Conservation (phyloP, 2,888 invertebrate species). For the Acrobasis consociella region DNA sequence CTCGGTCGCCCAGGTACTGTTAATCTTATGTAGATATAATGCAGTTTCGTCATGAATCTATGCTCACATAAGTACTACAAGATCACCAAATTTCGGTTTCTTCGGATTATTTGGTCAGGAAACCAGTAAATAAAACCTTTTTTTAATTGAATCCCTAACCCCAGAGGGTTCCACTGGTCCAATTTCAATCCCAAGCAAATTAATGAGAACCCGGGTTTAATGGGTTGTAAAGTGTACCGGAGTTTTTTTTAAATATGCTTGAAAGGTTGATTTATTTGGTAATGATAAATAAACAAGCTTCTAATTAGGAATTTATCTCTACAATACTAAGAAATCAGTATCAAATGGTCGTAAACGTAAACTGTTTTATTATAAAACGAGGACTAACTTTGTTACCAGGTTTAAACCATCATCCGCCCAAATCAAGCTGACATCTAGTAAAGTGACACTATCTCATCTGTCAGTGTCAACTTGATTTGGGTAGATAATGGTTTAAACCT, state of each 20-base stretch:
- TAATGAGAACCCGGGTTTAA: neutral
- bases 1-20: no score
- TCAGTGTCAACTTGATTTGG: no score
- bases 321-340: no score
- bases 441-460: no score
- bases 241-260: neutral
- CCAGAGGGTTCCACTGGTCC: neutral
- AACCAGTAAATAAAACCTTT: neutral
- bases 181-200: neutral
- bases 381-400: no score
- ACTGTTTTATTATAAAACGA: no score
- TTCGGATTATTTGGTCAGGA: neutral
- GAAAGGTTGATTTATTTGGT: neutral
- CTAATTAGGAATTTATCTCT: neutral
- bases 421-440: no score
- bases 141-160: constrained; percentile 8
- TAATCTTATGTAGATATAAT: no score
- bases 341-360: no score
- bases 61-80: neutral
- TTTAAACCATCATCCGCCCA: no score
- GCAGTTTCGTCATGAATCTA: no score
- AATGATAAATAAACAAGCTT: neutral
- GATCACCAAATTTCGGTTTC: neutral
- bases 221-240: neutral
- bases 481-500: no score